Evolutionary conservation across 2,888 invertebrate genomes (phyloP), one percentile per base, ranked within the genome.

Genomic region (Dendrolimus pini): DNA sequence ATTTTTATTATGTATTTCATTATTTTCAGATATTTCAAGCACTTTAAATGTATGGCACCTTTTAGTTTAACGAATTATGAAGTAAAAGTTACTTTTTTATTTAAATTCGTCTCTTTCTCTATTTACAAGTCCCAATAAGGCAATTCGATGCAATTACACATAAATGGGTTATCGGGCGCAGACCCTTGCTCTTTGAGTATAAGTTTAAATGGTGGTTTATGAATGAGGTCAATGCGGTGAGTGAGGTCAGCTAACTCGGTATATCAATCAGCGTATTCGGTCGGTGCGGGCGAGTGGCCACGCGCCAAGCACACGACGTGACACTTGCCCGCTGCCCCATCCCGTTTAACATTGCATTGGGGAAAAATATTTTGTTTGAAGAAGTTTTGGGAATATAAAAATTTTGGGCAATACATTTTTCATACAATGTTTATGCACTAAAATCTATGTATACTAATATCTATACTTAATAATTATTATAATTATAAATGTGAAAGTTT

Each of bases 151-250:
- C 53, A 59, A 55, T 59, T 56, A 47, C 8, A 47, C 47, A 47
- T 47, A 47, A 47, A 60, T 62, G 56, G 55, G 80, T 77, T 69
- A 75, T 68, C 65, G 67, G 67, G 66, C 67, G 71, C 69, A 71
- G 78, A 81, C 80, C 81, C 77, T 75, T 79, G 80, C 73, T 82
- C 82, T 79, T 81, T 72, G 72, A 75, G 72, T 80, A 78, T 77
- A 78, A 81, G 78, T 81, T 82, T 85, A 83, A 85, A 86, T 84
- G 82, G 83, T 74, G 78, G 88, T 88, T 89, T 89, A 89, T 86
- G 87, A 84, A 85, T 84, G 86, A 84, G 89, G 88, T 89, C 89
- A 86, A 75, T 74, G 77, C 75, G 79, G 79, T 77, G 74, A 83
- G 77, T 71, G 80, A 77, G 85, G 84, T 83, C 81, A 74, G 70